These are phyloP conservation scores for Diabrotica virgifera DNA, from an alignment of 1,140 invertebrate species.

Conservation along the genomic window DNA sequence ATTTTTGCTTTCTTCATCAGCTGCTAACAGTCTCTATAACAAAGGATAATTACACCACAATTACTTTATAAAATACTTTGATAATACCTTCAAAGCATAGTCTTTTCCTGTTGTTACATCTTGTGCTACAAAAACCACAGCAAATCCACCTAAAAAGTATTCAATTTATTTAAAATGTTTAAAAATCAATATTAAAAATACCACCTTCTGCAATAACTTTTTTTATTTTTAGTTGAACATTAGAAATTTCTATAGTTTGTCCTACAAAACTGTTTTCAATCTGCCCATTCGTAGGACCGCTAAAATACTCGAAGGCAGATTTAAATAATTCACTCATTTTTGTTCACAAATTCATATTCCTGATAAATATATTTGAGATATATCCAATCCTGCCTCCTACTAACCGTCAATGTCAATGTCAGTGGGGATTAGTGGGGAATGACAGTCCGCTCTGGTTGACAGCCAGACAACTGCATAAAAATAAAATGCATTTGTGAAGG, in stretches of 20 bases:
- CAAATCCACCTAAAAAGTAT: slow-evolving; percentile 81
- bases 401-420: background rate
- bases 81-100: slow-evolving; percentile 79
- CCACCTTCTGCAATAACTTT: slow-evolving; percentile 95
- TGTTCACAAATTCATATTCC: slow-evolving; percentile 10
- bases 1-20: slow-evolving; percentile 74
- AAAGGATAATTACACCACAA: slow-evolving; percentile 26
- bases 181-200: slow-evolving; percentile 49
- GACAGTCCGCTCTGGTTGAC: too few species aligned
- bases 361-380: background rate
- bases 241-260: slow-evolving; percentile 83
- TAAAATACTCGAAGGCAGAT: slow-evolving; percentile 82
- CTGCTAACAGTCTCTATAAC: slow-evolving; percentile 68
- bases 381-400: background rate
- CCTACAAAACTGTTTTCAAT: slow-evolving; percentile 87
- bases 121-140: slow-evolving; percentile 90
- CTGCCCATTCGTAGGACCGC: slow-evolving; percentile 56
- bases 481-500: too few species aligned
- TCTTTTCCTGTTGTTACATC: slow-evolving; percentile 81
- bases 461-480: too few species aligned
- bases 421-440: background rate
- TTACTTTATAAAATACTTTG: slow-evolving; percentile 12
- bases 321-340: slow-evolving; percentile 86
- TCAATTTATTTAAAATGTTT: slow-evolving; percentile 27
- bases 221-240: slow-evolving; percentile 84